phyloP scores from a whole-genome alignment of 2,113 vertebrate genomes.

The Oreochromis tanganicae region DNA sequence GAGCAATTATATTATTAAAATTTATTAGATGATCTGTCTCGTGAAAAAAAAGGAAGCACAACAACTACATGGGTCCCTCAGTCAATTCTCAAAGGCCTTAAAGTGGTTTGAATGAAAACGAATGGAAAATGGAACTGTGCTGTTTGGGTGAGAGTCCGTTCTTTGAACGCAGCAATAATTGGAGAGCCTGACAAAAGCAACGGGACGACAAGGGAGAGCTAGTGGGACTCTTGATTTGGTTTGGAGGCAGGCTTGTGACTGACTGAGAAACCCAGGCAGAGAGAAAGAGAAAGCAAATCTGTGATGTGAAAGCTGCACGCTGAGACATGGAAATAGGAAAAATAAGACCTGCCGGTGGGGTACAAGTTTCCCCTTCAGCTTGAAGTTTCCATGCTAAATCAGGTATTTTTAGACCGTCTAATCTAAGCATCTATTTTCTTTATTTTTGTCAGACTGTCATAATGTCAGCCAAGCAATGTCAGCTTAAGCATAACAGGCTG shows the following conservation, averaged over 20 bases:
- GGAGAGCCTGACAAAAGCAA: constrained; percentile 32
- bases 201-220: not conserved
- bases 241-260: constrained; percentile 17
- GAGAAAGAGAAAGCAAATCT: not conserved
- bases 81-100: constrained; percentile 6
- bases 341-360: not conserved
- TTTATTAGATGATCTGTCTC: not conserved
- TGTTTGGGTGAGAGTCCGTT: constrained; percentile 17
- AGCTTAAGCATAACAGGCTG: not conserved
- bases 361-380: not conserved
- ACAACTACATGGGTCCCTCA: not conserved
- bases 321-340: not conserved
- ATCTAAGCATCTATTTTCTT: not conserved
- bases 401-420: constrained; percentile 11
- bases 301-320: not conserved
- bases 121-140: constrained; percentile 13
- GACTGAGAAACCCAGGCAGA: not conserved
- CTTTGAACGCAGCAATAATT: constrained; percentile 49
- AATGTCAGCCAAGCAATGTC: not conserved
- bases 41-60: not conserved
- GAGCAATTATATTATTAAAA: not conserved
- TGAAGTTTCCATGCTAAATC: constrained; percentile 1
- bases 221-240: constrained; percentile 32
- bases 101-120: constrained; percentile 14
- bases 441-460: constrained; percentile 14